Evolutionary conservation across 2,888 invertebrate species (phyloP).

Genomic region (Temnothorax ravouxi): DNA sequence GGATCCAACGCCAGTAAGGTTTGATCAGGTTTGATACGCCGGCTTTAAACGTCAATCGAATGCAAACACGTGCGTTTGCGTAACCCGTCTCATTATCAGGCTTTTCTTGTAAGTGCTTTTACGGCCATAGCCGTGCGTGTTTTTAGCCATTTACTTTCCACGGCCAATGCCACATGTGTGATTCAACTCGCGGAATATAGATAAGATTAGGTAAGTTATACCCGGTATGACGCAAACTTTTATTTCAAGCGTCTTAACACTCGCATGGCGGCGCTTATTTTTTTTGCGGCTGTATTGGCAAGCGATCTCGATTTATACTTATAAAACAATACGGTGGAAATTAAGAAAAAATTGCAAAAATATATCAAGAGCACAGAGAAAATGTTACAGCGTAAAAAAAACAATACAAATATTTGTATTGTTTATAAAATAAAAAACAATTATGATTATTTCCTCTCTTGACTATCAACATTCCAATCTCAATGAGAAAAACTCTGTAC

Average conservation of each 20-base stretch:
- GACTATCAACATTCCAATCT: neutral
- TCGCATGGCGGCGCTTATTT: neutral
- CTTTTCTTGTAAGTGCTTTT: neutral
- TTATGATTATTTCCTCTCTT: neutral
- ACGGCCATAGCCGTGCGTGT: neutral
- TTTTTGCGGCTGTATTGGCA: neutral
- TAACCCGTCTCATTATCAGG: neutral
- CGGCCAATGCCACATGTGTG: neutral
- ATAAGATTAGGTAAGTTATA: neutral
- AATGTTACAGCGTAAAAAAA: neutral
- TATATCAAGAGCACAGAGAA: neutral
- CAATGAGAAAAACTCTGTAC: neutral
- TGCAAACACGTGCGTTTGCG: neutral
- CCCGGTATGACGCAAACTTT: neutral
- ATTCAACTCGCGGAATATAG: neutral
- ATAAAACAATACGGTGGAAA: neutral
- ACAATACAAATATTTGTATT: neutral
- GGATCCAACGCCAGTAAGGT: neutral
- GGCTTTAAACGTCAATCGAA: neutral
- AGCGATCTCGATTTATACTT: neutral
- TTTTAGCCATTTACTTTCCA: slow-evolving; percentile 21
- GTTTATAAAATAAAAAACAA: neutral
- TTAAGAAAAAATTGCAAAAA: neutral
- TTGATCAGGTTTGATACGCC: neutral
- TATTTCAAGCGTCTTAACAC: slow-evolving; percentile 15